phyloP scores from a whole-genome alignment of 1,140 invertebrate species.

The Holotrichia oblita region DNA sequence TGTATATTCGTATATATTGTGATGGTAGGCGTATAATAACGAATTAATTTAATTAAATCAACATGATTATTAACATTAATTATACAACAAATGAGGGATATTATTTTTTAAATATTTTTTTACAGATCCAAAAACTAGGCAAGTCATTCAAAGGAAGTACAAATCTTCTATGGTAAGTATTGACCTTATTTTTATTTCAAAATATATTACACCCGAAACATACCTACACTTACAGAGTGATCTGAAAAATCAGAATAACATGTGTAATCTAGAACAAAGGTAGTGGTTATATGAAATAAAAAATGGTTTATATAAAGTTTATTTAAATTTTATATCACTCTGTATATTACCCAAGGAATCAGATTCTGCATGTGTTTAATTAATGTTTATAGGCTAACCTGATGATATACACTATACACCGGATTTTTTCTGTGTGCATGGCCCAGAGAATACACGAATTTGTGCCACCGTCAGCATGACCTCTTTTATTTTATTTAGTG shows the following conservation, averaged over 20 bases:
- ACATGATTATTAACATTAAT: not conserved
- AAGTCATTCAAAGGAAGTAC: constrained; percentile 96
- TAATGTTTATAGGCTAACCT: constrained; percentile 64
- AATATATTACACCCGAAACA: not conserved
- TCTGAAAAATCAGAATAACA: too few relatives aligned
- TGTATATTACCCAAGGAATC: too few relatives aligned
- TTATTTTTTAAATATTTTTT: constrained; percentile 52
- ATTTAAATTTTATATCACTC: too few relatives aligned
- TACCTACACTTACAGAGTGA: not conserved
- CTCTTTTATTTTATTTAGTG: constrained; percentile 39
- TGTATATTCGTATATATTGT: too few relatives aligned
- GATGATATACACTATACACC: constrained; percentile 69
- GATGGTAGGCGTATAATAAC: too few relatives aligned
- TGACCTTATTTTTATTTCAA: not conserved
- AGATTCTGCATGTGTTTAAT: constrained; percentile 28
- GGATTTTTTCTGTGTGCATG: constrained; percentile 68
- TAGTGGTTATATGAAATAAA: too few relatives aligned
- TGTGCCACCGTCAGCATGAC: constrained; percentile 51
- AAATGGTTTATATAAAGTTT: too few relatives aligned
- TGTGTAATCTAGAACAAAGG: too few relatives aligned
- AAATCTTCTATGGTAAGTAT: constrained; percentile 96
- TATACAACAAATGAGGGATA: not conserved
- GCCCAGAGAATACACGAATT: constrained; percentile 55
- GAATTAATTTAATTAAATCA: too few relatives aligned
- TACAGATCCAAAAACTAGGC: constrained; percentile 97